Evolutionary conservation across 2,888 invertebrate genomes (phyloP).

Genomic region (Pyrochroa serraticornis): DNA sequence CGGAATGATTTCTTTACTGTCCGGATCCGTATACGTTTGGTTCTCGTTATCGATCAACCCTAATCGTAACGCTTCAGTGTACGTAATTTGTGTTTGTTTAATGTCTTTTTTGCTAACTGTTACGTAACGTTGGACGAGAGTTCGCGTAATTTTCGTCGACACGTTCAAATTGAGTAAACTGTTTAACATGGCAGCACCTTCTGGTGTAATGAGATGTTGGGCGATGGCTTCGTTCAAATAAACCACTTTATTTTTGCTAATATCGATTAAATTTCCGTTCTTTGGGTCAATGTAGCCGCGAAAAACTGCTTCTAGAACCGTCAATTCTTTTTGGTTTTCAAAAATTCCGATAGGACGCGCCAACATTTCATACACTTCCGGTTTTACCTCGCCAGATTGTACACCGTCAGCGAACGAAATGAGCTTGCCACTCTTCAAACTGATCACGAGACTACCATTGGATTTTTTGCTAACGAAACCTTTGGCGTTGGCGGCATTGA

Average conservation of each 20-base stretch:
- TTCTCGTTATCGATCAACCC: conserved; percentile 81
- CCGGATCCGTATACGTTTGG: conserved; percentile 78
- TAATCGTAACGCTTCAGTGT: conserved; percentile 76
- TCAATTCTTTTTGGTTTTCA: conserved; percentile 76
- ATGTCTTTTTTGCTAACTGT: conserved; percentile 73
- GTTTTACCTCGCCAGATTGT: conserved; percentile 76
- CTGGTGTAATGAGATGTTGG: conserved; percentile 81
- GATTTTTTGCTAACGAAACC: conserved; percentile 77
- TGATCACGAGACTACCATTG: conserved; percentile 73
- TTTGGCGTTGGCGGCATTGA: conserved; percentile 80
- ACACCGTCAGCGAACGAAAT: conserved; percentile 82
- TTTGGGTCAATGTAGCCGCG: conserved; percentile 86
- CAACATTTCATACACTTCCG: conserved; percentile 87
- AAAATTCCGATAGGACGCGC: conserved; percentile 81
- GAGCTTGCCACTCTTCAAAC: conserved; percentile 75
- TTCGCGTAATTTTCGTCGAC: conserved; percentile 85
- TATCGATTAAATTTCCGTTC: conserved; percentile 83
- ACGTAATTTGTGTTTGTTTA: conserved; percentile 68
- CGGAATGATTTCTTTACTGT: conserved; percentile 73
- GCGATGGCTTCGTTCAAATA: conserved; percentile 87
- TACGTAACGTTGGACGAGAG: conserved; percentile 81
- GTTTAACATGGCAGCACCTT: conserved; percentile 85
- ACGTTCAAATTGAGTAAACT: conserved; percentile 87
- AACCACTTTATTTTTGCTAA: conserved; percentile 71
- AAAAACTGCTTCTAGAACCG: conserved; percentile 87